A percentile compares a stretch with the other conserved stretches of the same genome.
Evolutionary conservation across 2,888 invertebrate genomes (phyloP).

Genomic region (Aleiodes testaceus): DNA sequence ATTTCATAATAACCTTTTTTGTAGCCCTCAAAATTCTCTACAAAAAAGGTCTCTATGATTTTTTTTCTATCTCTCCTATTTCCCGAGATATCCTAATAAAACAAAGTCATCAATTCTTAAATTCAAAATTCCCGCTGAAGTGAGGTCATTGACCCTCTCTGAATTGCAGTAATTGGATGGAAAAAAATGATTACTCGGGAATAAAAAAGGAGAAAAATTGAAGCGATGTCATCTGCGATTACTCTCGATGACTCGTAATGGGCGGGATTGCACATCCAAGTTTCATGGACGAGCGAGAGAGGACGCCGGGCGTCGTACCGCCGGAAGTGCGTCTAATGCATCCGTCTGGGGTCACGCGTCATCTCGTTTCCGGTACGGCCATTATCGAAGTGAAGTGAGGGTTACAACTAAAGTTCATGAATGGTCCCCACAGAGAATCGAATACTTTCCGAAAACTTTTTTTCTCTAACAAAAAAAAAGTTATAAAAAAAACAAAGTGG

Average conservation of each 20-base stretch:
- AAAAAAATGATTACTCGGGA: constrained; percentile 14
- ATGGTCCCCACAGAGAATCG: not conserved
- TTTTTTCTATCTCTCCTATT: not conserved
- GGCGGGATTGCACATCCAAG: constrained; percentile 52
- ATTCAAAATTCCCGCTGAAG: not conserved
- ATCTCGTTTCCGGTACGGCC: constrained; percentile 70
- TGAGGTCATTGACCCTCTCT: not conserved
- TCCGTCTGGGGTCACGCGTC: constrained; percentile 74
- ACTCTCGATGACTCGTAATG: constrained; percentile 57
- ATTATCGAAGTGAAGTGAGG: constrained; percentile 58
- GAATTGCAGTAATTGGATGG: not conserved
- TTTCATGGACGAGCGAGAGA: constrained; percentile 54
- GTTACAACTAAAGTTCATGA: constrained; percentile 12
- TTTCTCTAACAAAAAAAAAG: not conserved
- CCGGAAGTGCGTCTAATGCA: constrained; percentile 79
- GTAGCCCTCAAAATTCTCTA: not conserved
- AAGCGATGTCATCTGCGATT: constrained; percentile 43
- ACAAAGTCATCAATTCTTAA: not conserved
- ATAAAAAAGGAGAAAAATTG: constrained; percentile 6
- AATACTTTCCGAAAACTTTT: constrained; percentile 15
- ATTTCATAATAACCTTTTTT: not conserved
- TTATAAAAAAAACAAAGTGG: constrained; percentile 1
- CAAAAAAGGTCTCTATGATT: not conserved
- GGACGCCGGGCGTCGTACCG: constrained; percentile 62
- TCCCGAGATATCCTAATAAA: not conserved